A percentile compares a stretch with the other conserved stretches of the same genome.
These are phyloP conservation scores for Monochamus saltuarius DNA, from an alignment of 1,140 invertebrate species.

Conservation along the genomic window DNA sequence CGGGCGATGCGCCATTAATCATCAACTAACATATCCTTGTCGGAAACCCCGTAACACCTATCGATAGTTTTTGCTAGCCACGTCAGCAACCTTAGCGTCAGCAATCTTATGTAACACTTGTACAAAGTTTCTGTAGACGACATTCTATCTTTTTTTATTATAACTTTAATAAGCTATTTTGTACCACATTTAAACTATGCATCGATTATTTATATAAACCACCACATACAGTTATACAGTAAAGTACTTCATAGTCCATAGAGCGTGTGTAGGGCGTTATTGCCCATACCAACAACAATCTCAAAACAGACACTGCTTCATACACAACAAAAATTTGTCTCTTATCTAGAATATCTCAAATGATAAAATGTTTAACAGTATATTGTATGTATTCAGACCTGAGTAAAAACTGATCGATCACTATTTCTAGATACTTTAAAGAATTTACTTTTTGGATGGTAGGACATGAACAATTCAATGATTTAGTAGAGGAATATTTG, in stretches of 20 bases:
- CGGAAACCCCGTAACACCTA: too few relatives aligned
- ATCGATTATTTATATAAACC: too few relatives aligned
- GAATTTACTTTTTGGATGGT: not conserved
- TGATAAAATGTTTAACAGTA: not conserved
- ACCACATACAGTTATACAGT: not conserved
- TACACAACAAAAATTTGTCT: not conserved
- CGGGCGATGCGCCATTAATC: too few relatives aligned
- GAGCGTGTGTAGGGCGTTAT: too few relatives aligned
- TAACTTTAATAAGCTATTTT: slow-evolving; percentile 1
- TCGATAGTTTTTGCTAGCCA: too few relatives aligned
- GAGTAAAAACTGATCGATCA: too few relatives aligned
- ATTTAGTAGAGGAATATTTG: too few relatives aligned
- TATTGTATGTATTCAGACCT: not conserved
- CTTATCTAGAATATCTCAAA: slow-evolving; percentile 10
- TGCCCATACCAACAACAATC: not conserved
- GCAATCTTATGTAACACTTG: too few relatives aligned
- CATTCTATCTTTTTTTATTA: slow-evolving; percentile 3
- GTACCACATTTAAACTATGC: not conserved
- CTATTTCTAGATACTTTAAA: slow-evolving; percentile 1
- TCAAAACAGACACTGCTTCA: not conserved
- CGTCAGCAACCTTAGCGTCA: too few relatives aligned
- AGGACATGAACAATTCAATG: too few relatives aligned
- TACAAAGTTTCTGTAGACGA: slow-evolving; percentile 1
- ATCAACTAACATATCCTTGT: too few relatives aligned
- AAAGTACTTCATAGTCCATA: too few relatives aligned